phyloP scores from a whole-genome alignment of 1,140 invertebrate species.

The Drosophila tristis region DNA sequence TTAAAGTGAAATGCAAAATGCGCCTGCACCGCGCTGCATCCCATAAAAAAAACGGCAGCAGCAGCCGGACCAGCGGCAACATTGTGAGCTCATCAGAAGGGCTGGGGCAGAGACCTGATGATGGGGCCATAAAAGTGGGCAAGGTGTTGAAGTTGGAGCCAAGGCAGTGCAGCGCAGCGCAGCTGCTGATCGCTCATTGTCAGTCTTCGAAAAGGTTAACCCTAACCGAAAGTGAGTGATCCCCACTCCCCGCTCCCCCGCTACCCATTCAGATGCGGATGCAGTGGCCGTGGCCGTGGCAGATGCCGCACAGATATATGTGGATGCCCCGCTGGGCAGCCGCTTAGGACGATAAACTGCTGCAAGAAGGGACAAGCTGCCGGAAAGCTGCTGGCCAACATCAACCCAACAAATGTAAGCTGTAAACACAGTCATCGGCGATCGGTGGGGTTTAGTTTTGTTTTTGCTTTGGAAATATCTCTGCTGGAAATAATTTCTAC shows the following conservation, averaged over 20 bases:
- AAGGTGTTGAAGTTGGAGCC: slow-evolving; percentile 63
- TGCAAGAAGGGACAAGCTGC: not conserved
- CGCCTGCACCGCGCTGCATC: slow-evolving; percentile 19
- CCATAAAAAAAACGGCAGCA: slow-evolving; percentile 46
- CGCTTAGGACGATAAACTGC: slow-evolving; percentile 53
- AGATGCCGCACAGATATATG: not conserved
- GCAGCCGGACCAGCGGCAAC: slow-evolving; percentile 42
- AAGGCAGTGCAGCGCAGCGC: slow-evolving; percentile 5
- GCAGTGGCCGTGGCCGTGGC: not conserved
- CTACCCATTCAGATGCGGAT: slow-evolving; percentile 14
- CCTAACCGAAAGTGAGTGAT: not conserved
- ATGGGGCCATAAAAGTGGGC: slow-evolving; percentile 67
- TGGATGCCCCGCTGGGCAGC: slow-evolving; percentile 56
- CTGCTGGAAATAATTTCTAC: not conserved
- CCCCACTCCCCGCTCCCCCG: not conserved
- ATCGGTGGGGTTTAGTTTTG: no score
- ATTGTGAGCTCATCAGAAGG: slow-evolving; percentile 40
- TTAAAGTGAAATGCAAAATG: slow-evolving; percentile 79
- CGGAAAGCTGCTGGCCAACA: not conserved
- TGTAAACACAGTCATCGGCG: not conserved
- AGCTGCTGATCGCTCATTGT: slow-evolving; percentile 62
- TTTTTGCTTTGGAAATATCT: no score
- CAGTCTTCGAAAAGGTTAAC: slow-evolving; percentile 14
- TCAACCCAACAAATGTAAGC: not conserved
- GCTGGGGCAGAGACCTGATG: slow-evolving; percentile 18